These are phyloP conservation scores for Epistrophe eligans DNA, from an alignment of 2,888 invertebrate genomes.

Conservation along the genomic window DNA sequence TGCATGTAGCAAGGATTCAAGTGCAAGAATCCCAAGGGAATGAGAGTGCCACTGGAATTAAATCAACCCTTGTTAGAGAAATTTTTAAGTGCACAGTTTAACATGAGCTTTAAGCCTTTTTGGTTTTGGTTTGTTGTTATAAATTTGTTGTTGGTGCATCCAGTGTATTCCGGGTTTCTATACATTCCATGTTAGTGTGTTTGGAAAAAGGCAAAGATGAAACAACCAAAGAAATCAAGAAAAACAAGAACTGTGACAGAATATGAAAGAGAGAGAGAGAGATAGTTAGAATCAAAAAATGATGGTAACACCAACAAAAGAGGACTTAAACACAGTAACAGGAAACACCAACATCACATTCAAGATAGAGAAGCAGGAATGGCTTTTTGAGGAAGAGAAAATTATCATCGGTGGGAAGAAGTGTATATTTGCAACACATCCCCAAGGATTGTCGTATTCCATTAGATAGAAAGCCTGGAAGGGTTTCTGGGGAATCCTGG, in stretches of 20 bases:
- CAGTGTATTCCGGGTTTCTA: constrained; percentile 13
- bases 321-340: constrained; percentile 72
- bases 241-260: not conserved
- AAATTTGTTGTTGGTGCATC: constrained; percentile 1
- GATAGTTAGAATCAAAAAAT: constrained; percentile 25
- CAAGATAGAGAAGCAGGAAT: constrained; percentile 37
- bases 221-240: constrained; percentile 4
- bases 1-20: constrained; percentile 71
- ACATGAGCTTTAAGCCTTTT: constrained; percentile 75
- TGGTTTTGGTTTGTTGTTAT: constrained; percentile 71
- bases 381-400: constrained; percentile 13
- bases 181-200: constrained; percentile 12
- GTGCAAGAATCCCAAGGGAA: constrained; percentile 58
- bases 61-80: constrained; percentile 72
- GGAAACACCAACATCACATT: constrained; percentile 63
- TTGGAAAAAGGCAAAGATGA: constrained; percentile 38
- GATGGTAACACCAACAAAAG: constrained; percentile 54
- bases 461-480: constrained; percentile 72
- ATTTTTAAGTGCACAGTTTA: constrained; percentile 75
- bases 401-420: constrained; percentile 3
- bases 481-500: constrained; percentile 60
- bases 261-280: not conserved
- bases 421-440: constrained; percentile 59
- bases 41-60: constrained; percentile 51
- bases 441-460: constrained; percentile 74